phyloP scores from a whole-genome alignment of 2,113 vertebrate genomes.

The Actenoides lindsayi region DNA sequence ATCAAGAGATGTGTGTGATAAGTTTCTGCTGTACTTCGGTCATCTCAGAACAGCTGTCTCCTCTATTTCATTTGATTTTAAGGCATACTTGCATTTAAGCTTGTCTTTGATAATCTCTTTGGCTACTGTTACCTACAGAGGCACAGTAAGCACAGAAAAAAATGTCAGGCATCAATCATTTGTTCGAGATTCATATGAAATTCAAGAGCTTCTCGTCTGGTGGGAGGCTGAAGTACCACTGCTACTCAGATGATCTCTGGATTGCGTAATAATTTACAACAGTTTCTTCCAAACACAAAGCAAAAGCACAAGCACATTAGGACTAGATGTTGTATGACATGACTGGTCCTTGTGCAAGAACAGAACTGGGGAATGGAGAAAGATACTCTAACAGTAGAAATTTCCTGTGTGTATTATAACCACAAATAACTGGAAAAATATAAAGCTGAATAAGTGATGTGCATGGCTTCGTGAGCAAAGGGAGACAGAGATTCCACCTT shows the following conservation, averaged over 20 bases:
- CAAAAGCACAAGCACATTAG: not conserved
- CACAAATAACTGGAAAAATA: not conserved
- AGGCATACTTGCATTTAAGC: not conserved
- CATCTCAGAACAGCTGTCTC: not conserved
- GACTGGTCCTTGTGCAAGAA: not conserved
- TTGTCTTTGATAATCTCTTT: not conserved
- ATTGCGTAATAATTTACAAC: not conserved
- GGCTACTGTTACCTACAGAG: not conserved
- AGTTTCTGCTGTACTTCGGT: not conserved
- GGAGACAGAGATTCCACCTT: not conserved
- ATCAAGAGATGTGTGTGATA: not conserved
- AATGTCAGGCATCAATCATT: not conserved
- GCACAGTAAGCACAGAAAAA: not conserved
- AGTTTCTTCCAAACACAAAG: not conserved
- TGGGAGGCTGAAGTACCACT: not conserved
- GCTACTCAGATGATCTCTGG: not conserved
- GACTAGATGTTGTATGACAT: not conserved
- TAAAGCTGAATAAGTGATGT: not conserved
- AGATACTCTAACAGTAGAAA: not conserved
- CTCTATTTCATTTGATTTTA: not conserved
- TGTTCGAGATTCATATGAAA: not conserved
- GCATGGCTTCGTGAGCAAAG: fast-evolving
- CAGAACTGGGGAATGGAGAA: not conserved
- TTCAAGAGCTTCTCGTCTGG: not conserved
- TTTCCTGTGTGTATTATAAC: not conserved